These are phyloP conservation scores for Cyphotilapia sp. DNA, from an alignment of 2,113 vertebrate species.

Conservation along the genomic window DNA sequence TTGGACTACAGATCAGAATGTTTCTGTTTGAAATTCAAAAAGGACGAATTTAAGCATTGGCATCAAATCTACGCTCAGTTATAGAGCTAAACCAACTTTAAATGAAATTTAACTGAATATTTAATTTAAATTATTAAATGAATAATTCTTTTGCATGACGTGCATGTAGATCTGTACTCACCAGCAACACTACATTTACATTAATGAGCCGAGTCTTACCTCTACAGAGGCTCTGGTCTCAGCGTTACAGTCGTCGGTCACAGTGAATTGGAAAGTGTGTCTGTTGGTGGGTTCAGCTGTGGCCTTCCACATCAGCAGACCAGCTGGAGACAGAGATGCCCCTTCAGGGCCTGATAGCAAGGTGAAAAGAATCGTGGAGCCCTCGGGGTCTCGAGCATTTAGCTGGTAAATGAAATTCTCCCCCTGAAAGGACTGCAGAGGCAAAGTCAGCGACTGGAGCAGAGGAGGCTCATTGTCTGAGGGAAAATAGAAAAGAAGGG, in stretches of 20 bases:
- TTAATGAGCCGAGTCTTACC: slow-evolving; percentile 50
- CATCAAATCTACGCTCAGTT: neutral
- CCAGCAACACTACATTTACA: neutral
- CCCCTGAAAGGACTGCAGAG: slow-evolving; percentile 75
- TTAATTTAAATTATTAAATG: neutral
- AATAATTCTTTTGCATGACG: rapidly evolving
- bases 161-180: rapidly evolving
- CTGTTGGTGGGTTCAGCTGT: neutral
- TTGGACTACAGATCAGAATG: neutral
- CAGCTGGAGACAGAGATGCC: slow-evolving; percentile 76
- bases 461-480: slow-evolving; percentile 80
- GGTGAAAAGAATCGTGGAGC: slow-evolving; percentile 75
- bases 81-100: neutral
- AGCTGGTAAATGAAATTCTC: slow-evolving; percentile 83
- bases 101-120: neutral
- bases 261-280: slow-evolving; percentile 69
- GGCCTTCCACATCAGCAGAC: slow-evolving; percentile 81
- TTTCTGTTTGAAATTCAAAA: neutral
- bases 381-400: slow-evolving; percentile 80
- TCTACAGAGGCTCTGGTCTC: slow-evolving; percentile 66
- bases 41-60: neutral
- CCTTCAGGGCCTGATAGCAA: slow-evolving; percentile 76
- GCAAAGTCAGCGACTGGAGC: slow-evolving; percentile 62
- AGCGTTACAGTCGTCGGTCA: slow-evolving; percentile 78
- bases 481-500: neutral